These are phyloP conservation scores for Heliconius himera DNA, from an alignment of 1,140 invertebrate genomes.

Conservation along the genomic window DNA sequence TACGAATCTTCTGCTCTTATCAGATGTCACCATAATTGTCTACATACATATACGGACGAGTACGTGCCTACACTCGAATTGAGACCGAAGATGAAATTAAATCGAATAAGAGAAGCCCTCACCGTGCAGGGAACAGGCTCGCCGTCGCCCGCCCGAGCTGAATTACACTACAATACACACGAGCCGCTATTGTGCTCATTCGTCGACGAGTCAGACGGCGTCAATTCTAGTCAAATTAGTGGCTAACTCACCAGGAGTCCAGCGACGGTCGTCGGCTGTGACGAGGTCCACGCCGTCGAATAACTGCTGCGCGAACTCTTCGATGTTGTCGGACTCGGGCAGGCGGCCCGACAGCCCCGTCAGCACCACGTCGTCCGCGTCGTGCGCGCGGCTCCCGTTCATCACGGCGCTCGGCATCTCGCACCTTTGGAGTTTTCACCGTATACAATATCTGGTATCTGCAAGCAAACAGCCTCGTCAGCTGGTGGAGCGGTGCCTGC, in stretches of 20 bases:
- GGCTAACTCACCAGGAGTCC: slow-evolving; percentile 55
- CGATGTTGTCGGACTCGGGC: slow-evolving; percentile 92
- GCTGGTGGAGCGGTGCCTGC: neutral
- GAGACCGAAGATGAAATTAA: slow-evolving; percentile 25
- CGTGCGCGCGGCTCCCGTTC: slow-evolving; percentile 50
- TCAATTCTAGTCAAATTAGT: neutral
- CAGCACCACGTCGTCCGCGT: slow-evolving; percentile 91
- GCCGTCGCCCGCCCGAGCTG: slow-evolving; percentile 12
- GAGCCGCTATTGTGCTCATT: neutral
- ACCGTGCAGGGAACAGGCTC: slow-evolving; percentile 18
- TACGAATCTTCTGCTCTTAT: neutral
- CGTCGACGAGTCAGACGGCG: neutral
- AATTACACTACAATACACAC: slow-evolving; percentile 28
- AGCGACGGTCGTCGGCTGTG: slow-evolving; percentile 92
- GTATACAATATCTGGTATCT: slow-evolving; percentile 47
- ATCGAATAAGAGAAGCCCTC: slow-evolving; percentile 37
- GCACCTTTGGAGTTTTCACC: slow-evolving; percentile 7
- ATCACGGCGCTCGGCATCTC: slow-evolving; percentile 62
- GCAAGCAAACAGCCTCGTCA: slow-evolving; percentile 39
- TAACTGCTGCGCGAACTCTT: slow-evolving; percentile 90
- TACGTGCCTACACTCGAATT: neutral
- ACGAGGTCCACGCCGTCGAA: slow-evolving; percentile 94
- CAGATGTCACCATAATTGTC: neutral
- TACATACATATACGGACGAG: neutral
- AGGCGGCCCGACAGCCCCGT: slow-evolving; percentile 94